Base-by-base conservation (phyloP, 2,113 vertebrate genomes). In the Empidonax traillii region DNA sequence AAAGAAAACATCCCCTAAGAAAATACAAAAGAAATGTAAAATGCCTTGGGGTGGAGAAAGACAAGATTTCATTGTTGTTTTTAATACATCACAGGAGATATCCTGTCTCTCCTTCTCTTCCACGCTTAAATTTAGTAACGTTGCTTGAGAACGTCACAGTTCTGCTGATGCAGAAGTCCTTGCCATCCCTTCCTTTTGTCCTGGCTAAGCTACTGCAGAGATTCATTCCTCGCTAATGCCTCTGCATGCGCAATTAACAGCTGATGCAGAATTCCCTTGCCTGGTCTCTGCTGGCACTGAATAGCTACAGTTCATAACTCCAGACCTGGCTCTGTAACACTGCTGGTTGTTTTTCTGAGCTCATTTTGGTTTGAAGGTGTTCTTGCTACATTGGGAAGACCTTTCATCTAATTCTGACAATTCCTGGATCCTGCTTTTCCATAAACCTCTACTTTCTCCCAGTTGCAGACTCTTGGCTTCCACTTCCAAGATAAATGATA, bases 131-230 rank as follows among this genome's bases (percentile, higher is more conserved):
- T 94, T 91, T 63, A 95, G 72, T 44, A 77, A 67, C n/a, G 21
- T 55, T 88, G 43, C 30, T 69, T 88, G 51, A 86, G 35, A 73
- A 85, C 0, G 0, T 46, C 35, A 44, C 73, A 30, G 71, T 80
- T 87, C 71, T 95, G 82, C 63, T 93, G 87, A 94, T 63, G 52
- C 68, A 84, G 72, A 84, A 55, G 68, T 86, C 65, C n/a, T 91
- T 74, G 21, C 73, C 78, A 30, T 46, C 31, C 66, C 9, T 84
- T 93, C 14, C 37, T 87, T 93, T 92, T 90, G 61, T 94, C 80
- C 83, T 95, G 76, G 56, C 41, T 90, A 79, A 86, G 41, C 68
- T 82, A 16, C 47, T 78, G 93, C 83, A 87, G 80, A 25, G 15
- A 63, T 88, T 88, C 0, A 0, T 89, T 92, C 81, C 90, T 86